A percentile compares a stretch with the other conserved stretches of the same genome.
Evolutionary conservation across 2,797 vertebrate species (phyloP).

Genomic region (Falco concolor): DNA sequence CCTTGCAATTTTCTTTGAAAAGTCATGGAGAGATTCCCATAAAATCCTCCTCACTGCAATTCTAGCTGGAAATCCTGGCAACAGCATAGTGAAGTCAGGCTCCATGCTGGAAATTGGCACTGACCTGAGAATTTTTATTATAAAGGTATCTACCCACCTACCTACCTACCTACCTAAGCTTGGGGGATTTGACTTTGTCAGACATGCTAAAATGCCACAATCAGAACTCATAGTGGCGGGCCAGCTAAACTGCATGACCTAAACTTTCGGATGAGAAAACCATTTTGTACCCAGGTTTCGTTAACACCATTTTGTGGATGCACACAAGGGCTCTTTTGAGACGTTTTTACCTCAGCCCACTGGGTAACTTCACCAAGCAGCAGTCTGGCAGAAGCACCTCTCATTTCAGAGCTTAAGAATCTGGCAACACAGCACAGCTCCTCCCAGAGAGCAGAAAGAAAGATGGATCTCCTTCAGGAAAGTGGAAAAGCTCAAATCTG

Average conservation of each 20-base stretch:
- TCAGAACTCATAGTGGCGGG: not conserved
- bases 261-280: not conserved
- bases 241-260: too few relatives aligned
- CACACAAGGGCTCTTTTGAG: accelerated
- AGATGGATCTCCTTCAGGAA: not conserved
- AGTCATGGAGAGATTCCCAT: not conserved
- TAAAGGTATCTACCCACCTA: not conserved
- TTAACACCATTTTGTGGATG: not conserved
- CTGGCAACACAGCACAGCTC: not conserved
- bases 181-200: not conserved
- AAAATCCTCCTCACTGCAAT: not conserved
- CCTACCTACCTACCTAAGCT: not conserved
- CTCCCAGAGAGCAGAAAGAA: not conserved
- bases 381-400: not conserved
- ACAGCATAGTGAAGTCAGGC: not conserved
- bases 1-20: not conserved
- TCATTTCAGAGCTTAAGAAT: not conserved
- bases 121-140: not conserved
- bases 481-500: not conserved
- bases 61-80: not conserved
- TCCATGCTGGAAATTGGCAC: not conserved
- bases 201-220: not conserved
- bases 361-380: not conserved
- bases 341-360: not conserved
- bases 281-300: not conserved